Percentiles rank a stretch among this genome's conserved stretches.
These are phyloP conservation scores for Macquaria ambigua DNA, from an alignment of 2,113 vertebrate species.

Conservation along the genomic window DNA sequence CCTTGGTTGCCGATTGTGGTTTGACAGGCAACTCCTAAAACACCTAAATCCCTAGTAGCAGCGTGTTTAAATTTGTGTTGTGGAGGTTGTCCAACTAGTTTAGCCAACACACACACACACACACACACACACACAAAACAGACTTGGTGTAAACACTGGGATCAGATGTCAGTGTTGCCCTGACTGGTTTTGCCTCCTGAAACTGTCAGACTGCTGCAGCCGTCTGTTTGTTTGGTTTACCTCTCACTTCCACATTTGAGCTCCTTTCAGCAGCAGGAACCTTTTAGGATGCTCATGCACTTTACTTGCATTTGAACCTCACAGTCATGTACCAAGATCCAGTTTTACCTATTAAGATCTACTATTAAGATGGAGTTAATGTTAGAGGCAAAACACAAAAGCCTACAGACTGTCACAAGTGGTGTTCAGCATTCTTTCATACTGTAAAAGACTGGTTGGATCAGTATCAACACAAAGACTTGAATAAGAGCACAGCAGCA, in stretches of 20 bases:
- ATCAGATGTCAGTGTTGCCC: neutral
- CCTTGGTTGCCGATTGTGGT: neutral
- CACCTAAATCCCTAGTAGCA: too few relatives aligned
- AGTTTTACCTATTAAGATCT: too few relatives aligned
- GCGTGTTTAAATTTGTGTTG: neutral
- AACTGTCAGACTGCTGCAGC: neutral
- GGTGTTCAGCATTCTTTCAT: neutral
- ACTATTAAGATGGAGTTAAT: too few relatives aligned
- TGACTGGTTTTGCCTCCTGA: neutral
- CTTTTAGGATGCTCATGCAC: neutral
- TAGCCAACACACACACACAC: neutral
- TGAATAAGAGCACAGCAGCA: neutral
- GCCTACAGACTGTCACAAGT: too few relatives aligned
- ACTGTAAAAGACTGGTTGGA: neutral
- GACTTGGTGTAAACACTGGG: neutral
- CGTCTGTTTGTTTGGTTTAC: neutral
- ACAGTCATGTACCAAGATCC: neutral
- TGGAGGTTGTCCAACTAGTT: constrained; percentile 1
- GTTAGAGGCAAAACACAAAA: too few relatives aligned
- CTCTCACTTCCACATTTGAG: neutral
- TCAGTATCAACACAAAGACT: neutral
- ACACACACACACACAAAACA: too few relatives aligned
- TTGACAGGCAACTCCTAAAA: neutral
- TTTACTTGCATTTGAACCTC: too few relatives aligned
- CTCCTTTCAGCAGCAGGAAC: neutral